Conservation (phyloP, 2,113 vertebrate species). For the Collichthys lucidus region DNA sequence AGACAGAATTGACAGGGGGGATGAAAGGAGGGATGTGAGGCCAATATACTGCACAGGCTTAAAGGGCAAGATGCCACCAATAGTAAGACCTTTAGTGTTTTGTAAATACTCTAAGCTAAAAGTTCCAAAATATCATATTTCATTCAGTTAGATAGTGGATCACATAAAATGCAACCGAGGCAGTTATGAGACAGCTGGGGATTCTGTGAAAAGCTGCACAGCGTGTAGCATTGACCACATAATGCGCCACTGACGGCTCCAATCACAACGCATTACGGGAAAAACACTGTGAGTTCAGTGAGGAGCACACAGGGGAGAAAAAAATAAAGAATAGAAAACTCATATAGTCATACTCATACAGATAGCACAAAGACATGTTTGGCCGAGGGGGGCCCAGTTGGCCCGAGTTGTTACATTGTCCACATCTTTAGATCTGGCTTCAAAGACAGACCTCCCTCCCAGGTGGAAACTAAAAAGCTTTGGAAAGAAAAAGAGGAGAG, state of each 20-base stretch:
- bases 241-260: neutral
- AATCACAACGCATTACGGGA: neutral
- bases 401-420: neutral
- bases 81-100: neutral
- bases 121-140: neutral
- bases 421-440: conserved; percentile 24
- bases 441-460: conserved; percentile 5
- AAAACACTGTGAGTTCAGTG: conserved; percentile 4
- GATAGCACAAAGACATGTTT: conserved; percentile 12
- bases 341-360: too few species aligned
- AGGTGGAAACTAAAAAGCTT: conserved; percentile 9
- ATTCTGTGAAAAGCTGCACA: conserved; percentile 17
- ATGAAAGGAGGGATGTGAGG: neutral
- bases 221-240: conserved; percentile 2
- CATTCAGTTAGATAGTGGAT: neutral
- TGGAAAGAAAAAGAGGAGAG: neutral
- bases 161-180: conserved; percentile 2
- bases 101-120: neutral
- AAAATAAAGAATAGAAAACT: neutral
- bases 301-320: conserved; percentile 1
- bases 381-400: conserved; percentile 14
- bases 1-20: neutral
- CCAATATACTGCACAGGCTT: neutral
- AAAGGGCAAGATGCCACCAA: neutral
- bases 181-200: neutral